phyloP scores from a whole-genome alignment of 2,888 invertebrate genomes.

The Eupithecia subumbrata region DNA sequence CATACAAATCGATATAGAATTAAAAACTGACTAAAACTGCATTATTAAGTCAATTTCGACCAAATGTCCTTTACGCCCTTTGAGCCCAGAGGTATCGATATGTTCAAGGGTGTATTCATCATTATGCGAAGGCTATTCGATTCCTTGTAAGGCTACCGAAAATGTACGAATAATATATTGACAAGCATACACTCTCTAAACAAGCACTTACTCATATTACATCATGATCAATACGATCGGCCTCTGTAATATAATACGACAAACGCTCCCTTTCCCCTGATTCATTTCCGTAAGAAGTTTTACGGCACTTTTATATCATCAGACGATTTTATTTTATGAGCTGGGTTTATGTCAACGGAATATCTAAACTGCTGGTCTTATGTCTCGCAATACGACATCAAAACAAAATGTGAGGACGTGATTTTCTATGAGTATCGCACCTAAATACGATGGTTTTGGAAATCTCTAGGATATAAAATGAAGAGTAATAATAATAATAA shows the following conservation, averaged over 20 bases:
- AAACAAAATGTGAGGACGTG: slow-evolving; percentile 26
- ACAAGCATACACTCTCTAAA: slow-evolving; percentile 11
- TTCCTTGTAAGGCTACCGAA: background rate
- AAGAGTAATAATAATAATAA: no score
- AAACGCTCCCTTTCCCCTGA: slow-evolving; percentile 30
- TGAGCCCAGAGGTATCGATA: no score
- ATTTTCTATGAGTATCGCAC: slow-evolving; percentile 6
- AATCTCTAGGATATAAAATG: background rate
- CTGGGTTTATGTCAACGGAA: slow-evolving; percentile 33
- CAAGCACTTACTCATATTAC: slow-evolving; percentile 17
- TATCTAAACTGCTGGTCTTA: slow-evolving; percentile 30
- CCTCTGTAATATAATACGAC: slow-evolving; percentile 22
- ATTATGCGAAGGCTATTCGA: background rate
- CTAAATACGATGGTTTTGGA: background rate
- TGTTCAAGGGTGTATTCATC: background rate
- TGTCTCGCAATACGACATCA: slow-evolving; percentile 27
- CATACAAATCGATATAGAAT: no score
- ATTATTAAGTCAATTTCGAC: no score
- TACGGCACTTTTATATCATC: slow-evolving; percentile 36
- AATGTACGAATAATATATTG: slow-evolving; percentile 2
- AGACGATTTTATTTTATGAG: slow-evolving; percentile 36
- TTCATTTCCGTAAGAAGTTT: slow-evolving; percentile 35
- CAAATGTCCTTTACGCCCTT: no score
- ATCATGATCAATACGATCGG: slow-evolving; percentile 29
- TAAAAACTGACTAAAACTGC: no score